These are phyloP conservation scores for Caenorhabditis sp. DNA, from an alignment of 2,888 invertebrate genomes.

Conservation along the genomic window DNA sequence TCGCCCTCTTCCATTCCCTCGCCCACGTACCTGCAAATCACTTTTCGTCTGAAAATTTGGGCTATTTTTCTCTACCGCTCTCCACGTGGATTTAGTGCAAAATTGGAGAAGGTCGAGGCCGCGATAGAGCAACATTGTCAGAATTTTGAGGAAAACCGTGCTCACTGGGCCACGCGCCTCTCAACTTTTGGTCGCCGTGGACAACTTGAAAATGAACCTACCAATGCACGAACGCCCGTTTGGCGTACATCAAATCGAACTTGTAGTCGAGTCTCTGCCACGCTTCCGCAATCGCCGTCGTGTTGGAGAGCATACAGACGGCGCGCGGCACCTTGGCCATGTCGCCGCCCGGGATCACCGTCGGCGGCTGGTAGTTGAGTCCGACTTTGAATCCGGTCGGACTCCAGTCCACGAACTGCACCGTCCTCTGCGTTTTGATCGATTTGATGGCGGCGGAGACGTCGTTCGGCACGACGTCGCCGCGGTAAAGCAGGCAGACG, in stretches of 20 bases:
- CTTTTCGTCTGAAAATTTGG: too few relatives aligned
- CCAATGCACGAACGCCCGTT: conserved; percentile 80
- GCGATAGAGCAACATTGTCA: too few relatives aligned
- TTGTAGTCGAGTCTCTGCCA: conserved; percentile 88
- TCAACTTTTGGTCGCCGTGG: too few relatives aligned
- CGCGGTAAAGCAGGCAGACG: conserved; percentile 82
- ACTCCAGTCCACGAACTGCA: conserved; percentile 87
- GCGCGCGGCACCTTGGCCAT: conserved; percentile 85
- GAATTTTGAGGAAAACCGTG: too few relatives aligned
- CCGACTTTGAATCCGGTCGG: conserved; percentile 77
- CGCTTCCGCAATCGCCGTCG: conserved; percentile 92
- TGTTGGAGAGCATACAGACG: conserved; percentile 91
- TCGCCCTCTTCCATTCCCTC: conserved; percentile 79
- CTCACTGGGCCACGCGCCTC: too few relatives aligned
- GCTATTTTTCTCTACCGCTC: too few relatives aligned
- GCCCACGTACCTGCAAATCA: conserved; percentile 81
- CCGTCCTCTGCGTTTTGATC: conserved; percentile 91
- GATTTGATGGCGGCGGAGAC: conserved; percentile 93
- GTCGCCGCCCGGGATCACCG: conserved; percentile 93
- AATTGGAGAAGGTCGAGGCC: too few relatives aligned
- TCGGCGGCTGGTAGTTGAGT: conserved; percentile 84
- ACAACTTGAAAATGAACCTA: conserved; percentile 17
- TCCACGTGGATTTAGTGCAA: too few relatives aligned
- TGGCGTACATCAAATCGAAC: conserved; percentile 86
- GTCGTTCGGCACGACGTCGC: conserved; percentile 93